Conservation (phyloP, 2,888 invertebrate genomes). For the Andrena chrysosceles region DNA sequence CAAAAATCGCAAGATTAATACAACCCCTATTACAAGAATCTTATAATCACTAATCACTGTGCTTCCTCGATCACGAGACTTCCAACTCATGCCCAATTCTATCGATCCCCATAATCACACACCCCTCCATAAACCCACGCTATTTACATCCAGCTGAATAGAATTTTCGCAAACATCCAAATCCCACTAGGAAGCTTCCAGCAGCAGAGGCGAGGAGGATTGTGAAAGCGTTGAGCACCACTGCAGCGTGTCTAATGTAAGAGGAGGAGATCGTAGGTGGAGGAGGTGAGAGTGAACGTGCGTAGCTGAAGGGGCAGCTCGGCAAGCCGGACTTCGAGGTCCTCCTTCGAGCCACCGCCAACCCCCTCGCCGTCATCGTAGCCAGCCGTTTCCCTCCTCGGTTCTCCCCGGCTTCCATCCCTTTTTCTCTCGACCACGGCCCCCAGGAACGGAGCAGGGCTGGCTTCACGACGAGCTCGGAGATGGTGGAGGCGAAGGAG, state of each 20-base stretch:
- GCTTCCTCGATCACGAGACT: neutral
- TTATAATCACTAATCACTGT: neutral
- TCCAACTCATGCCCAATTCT: neutral
- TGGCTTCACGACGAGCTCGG: conserved; percentile 73
- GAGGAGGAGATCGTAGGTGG: conserved; percentile 75
- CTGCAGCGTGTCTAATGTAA: conserved; percentile 76
- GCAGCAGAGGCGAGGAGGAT: neutral
- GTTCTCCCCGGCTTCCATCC: conserved; percentile 60
- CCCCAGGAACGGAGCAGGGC: conserved; percentile 76
- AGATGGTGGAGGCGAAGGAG: conserved; percentile 71
- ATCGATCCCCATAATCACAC: neutral
- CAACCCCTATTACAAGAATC: neutral
- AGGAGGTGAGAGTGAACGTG: conserved; percentile 77
- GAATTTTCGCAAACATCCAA: too few species aligned
- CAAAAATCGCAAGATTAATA: neutral
- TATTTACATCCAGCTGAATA: neutral
- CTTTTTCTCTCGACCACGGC: conserved; percentile 67
- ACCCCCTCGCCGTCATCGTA: conserved; percentile 56
- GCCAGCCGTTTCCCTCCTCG: conserved; percentile 45
- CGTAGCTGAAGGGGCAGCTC: conserved; percentile 78
- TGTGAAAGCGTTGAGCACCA: conserved; percentile 70
- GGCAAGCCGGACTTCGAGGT: conserved; percentile 82
- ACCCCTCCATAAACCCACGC: neutral
- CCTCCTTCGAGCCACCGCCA: conserved; percentile 68
- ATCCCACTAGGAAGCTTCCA: neutral